Conservation (phyloP, 1,140 invertebrate genomes). For the Zaprionus kolodkinae region DNA sequence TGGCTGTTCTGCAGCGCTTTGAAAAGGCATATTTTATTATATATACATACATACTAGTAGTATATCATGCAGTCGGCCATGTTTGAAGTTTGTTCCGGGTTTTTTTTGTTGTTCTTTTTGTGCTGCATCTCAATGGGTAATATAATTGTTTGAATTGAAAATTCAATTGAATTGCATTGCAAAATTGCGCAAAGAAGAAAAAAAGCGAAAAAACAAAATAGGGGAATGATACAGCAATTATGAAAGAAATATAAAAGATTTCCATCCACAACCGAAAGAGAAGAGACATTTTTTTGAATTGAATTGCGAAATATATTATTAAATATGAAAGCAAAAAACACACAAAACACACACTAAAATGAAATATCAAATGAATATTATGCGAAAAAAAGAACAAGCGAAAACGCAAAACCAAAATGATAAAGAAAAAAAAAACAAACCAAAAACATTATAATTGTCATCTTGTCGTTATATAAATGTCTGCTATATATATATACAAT, state of each 20-base stretch:
- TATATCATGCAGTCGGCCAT: slow-evolving; percentile 3
- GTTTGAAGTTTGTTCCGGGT: slow-evolving; percentile 16
- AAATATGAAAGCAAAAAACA: slow-evolving; percentile 11
- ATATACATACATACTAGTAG: not conserved
- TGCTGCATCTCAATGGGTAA: not conserved
- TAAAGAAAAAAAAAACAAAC: slow-evolving; percentile 28
- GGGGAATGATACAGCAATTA: not conserved
- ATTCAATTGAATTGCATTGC: slow-evolving; percentile 5
- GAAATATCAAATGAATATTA: slow-evolving; percentile 17
- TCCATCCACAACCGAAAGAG: slow-evolving; percentile 44
- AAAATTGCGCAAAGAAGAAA: not conserved
- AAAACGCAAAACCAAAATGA: slow-evolving; percentile 16
- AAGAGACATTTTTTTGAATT: slow-evolving; percentile 22
- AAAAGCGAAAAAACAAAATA: not conserved
- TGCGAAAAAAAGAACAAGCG: slow-evolving; percentile 6
- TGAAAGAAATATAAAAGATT: slow-evolving; percentile 27
- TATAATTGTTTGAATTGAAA: slow-evolving; percentile 2
- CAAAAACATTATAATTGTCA: slow-evolving; percentile 61
- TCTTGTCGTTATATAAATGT: slow-evolving; percentile 76
- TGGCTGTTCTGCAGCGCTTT: not conserved
- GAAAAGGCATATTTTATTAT: not conserved
- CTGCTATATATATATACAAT: slow-evolving; percentile 51
- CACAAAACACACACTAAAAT: slow-evolving; percentile 5
- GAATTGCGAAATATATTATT: not conserved
- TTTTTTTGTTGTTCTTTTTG: not conserved